Conservation (phyloP, 2,888 invertebrate species). For the Hemaris fuciformis region DNA sequence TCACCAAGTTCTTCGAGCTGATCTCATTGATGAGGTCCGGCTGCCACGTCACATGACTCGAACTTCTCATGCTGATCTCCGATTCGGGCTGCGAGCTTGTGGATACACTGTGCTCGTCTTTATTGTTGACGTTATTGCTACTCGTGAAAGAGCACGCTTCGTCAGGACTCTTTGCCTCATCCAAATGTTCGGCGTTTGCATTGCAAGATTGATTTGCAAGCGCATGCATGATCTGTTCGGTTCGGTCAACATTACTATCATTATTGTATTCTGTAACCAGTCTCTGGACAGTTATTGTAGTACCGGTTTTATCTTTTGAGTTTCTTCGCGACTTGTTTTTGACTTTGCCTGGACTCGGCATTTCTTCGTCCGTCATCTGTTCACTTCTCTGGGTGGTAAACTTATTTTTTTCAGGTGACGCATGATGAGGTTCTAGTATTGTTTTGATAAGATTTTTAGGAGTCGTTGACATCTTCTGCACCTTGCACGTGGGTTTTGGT, state of each 20-base stretch:
- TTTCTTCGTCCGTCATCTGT: neutral
- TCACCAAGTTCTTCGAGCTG: slow-evolving; percentile 28
- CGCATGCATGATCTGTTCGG: slow-evolving; percentile 28
- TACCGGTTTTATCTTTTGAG: slow-evolving; percentile 23
- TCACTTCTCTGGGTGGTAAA: slow-evolving; percentile 24
- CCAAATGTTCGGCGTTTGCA: slow-evolving; percentile 13
- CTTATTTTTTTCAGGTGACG: neutral
- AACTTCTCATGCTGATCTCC: neutral
- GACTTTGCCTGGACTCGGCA: neutral
- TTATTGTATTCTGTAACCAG: slow-evolving; percentile 42
- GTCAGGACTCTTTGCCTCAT: slow-evolving; percentile 27
- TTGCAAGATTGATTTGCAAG: slow-evolving; percentile 17
- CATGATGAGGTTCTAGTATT: neutral
- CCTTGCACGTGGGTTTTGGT: slow-evolving; percentile 57
- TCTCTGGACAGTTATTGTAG: slow-evolving; percentile 43
- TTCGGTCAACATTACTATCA: slow-evolving; percentile 24
- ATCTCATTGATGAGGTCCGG: slow-evolving; percentile 27
- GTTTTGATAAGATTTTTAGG: neutral
- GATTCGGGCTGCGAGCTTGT: neutral
- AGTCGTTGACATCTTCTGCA: slow-evolving; percentile 51
- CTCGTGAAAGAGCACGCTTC: slow-evolving; percentile 44
- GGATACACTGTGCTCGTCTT: slow-evolving; percentile 10
- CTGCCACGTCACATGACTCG: slow-evolving; percentile 33
- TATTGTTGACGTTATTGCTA: slow-evolving; percentile 37
- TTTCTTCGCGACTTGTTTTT: slow-evolving; percentile 23